phyloP scores from a whole-genome alignment of 1,140 invertebrate genomes.

The Halictus rubicundus region DNA sequence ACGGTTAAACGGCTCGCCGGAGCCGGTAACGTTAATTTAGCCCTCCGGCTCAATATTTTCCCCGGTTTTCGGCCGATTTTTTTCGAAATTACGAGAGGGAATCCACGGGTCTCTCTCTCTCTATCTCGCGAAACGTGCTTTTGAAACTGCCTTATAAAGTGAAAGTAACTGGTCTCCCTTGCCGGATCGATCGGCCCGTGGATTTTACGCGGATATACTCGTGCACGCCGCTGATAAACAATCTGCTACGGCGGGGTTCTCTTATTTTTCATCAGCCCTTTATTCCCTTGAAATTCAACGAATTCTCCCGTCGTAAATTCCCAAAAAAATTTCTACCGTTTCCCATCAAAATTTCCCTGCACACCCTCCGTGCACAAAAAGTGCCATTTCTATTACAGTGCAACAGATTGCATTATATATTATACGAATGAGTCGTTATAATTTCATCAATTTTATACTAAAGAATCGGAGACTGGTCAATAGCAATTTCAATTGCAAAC shows the following conservation, averaged over 20 bases:
- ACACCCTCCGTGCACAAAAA: no score
- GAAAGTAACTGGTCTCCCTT: constrained; percentile 11
- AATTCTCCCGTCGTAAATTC: no score
- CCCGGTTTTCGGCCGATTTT: background rate
- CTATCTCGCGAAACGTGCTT: background rate
- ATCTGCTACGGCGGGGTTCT: background rate
- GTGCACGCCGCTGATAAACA: background rate
- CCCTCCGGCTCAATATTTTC: background rate
- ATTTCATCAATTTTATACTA: no score
- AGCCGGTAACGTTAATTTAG: background rate
- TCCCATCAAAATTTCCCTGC: no score
- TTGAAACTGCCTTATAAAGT: constrained; percentile 12
- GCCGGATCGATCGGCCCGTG: constrained; percentile 12
- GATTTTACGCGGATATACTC: background rate
- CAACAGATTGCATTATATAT: no score
- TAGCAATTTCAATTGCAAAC: no score
- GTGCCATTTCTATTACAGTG: no score
- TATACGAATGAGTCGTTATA: no score
- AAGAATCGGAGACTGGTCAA: no score
- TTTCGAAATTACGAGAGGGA: constrained; percentile 31
- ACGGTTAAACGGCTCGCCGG: background rate
- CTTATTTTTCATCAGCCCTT: background rate
- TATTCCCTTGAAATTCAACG: no score
- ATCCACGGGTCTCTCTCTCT: background rate
- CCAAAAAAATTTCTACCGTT: no score